phyloP scores from a whole-genome alignment of 1,140 invertebrate genomes.

The Hycleus phaleratus region DNA sequence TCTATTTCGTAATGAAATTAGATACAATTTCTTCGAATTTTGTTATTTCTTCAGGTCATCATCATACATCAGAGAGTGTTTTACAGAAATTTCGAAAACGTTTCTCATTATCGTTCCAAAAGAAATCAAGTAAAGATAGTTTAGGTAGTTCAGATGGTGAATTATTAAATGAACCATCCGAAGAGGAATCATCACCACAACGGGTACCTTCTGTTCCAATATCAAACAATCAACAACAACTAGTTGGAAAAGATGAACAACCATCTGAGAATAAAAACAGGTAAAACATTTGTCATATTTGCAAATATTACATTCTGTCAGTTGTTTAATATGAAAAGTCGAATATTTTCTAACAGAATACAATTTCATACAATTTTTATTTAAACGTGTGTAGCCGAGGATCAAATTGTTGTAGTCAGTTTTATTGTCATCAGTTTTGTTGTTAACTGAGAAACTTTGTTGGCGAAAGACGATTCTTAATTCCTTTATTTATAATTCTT shows the following conservation, averaged over 20 bases:
- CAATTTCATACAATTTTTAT: no score
- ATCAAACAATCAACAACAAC: not conserved
- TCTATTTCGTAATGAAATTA: no score
- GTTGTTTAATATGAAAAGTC: no score
- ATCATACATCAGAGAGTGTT: constrained; percentile 42
- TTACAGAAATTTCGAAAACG: constrained; percentile 64
- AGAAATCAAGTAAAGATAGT: constrained; percentile 44
- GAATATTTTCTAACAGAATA: no score
- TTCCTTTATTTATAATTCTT: no score
- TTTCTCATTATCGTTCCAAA: constrained; percentile 55
- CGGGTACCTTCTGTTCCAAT: constrained; percentile 24
- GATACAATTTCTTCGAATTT: no score
- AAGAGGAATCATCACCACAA: constrained; percentile 30
- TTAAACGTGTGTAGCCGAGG: no score
- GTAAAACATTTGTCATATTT: constrained; percentile 17
- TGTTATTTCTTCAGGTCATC: constrained; percentile 11
- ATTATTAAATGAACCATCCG: constrained; percentile 40
- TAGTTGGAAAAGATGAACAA: constrained; percentile 22
- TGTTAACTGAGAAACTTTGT: no score
- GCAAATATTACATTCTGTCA: no score
- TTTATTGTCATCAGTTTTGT: no score
- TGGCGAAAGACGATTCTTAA: no score
- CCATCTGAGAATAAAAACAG: constrained; percentile 34
- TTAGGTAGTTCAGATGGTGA: constrained; percentile 41
- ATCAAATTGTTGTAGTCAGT: no score